These are phyloP conservation scores for Thera obeliscata DNA, from an alignment of 2,888 invertebrate species.

Conservation along the genomic window DNA sequence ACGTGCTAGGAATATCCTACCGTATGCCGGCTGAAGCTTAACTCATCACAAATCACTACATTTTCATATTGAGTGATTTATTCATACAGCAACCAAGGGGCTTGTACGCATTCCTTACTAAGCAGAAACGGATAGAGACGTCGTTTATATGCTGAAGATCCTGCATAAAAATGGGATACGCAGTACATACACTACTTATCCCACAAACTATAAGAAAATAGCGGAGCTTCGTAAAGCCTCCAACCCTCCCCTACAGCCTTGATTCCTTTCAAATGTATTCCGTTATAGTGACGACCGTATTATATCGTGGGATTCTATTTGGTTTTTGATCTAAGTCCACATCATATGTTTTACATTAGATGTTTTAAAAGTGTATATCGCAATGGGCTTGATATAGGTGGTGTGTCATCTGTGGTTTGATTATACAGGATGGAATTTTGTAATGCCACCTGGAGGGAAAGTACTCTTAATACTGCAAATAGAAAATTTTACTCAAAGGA, in stretches of 20 bases:
- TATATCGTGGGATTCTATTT: neutral
- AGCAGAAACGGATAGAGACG: slow-evolving; percentile 40
- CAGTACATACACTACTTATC: slow-evolving; percentile 40
- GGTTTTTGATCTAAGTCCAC: no score
- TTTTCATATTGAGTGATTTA: slow-evolving; percentile 52
- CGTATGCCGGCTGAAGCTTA: slow-evolving; percentile 20
- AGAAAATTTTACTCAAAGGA: no score
- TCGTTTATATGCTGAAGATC: slow-evolving; percentile 40
- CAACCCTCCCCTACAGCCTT: neutral
- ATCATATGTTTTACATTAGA: no score
- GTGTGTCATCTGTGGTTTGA: no score
- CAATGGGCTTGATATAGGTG: no score
- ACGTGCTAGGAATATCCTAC: slow-evolving; percentile 50
- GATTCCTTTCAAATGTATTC: neutral
- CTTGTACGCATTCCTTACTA: slow-evolving; percentile 33
- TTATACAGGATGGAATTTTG: no score
- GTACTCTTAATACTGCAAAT: no score
- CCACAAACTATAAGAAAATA: slow-evolving; percentile 36
- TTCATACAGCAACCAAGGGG: slow-evolving; percentile 42
- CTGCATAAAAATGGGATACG: slow-evolving; percentile 42
- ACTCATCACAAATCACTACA: slow-evolving; percentile 59
- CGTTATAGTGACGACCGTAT: neutral
- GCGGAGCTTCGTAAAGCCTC: slow-evolving; percentile 19
- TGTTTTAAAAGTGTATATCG: no score
- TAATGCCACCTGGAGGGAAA: no score